Conservation (phyloP, 2,888 invertebrate genomes). For the Nezara viridula region DNA sequence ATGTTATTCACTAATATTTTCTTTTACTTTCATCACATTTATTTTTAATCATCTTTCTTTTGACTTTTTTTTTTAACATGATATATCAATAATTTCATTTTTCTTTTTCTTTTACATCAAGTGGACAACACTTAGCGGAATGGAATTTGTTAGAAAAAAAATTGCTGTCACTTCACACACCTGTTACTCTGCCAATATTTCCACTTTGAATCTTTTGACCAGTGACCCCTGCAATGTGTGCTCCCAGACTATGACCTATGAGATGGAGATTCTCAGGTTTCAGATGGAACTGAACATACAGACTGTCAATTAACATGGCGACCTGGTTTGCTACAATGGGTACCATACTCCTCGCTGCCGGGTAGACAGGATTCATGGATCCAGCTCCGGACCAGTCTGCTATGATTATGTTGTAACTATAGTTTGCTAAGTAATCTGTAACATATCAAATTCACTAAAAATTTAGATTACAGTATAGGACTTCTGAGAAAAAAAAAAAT, state of each 20-base stretch:
- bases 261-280: slow-evolving; percentile 40
- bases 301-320: slow-evolving; percentile 53
- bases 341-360: slow-evolving; percentile 47
- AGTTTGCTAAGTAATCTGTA: slow-evolving; percentile 24
- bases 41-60: no score
- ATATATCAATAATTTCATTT: no score
- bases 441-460: neutral
- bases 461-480: no score
- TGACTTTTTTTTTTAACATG: no score
- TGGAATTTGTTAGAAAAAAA: no score
- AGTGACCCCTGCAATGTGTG: slow-evolving; percentile 60
- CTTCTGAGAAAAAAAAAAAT: no score
- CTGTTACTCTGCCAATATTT: slow-evolving; percentile 58
- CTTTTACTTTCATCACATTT: no score
- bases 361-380: slow-evolving; percentile 15
- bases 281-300: neutral
- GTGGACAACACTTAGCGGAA: no score
- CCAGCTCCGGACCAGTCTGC: slow-evolving; percentile 59
- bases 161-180: neutral
- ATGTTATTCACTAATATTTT: no score
- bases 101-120: no score
- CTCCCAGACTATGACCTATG: slow-evolving; percentile 62
- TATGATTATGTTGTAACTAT: slow-evolving; percentile 59
- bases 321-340: slow-evolving; percentile 45
- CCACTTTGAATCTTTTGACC: slow-evolving; percentile 13